These are phyloP conservation scores for Ptilodon capucinus DNA, from an alignment of 2,888 invertebrate genomes.

Conservation along the genomic window DNA sequence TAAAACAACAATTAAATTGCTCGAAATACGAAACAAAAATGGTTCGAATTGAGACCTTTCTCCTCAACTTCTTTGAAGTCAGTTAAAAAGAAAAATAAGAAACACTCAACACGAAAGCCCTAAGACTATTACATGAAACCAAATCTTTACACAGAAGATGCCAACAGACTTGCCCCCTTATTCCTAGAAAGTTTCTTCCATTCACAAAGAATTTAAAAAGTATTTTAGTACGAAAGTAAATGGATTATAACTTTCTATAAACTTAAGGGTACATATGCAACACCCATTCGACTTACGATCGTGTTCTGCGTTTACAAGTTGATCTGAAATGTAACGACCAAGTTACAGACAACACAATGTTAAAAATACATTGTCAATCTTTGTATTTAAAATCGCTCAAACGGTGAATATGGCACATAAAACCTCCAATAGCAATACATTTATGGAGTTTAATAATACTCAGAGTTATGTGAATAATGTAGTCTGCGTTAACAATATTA, in stretches of 20 bases:
- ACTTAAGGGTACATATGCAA: too few relatives aligned
- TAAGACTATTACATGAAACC: not conserved
- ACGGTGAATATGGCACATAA: not conserved
- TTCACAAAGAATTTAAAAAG: too few relatives aligned
- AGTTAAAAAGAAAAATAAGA: too few relatives aligned
- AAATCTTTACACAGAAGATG: slow-evolving; percentile 1
- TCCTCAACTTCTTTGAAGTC: too few relatives aligned
- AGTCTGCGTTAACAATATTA: too few relatives aligned
- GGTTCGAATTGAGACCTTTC: too few relatives aligned
- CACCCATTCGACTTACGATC: slow-evolving; percentile 64
- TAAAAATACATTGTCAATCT: not conserved
- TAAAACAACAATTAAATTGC: too few relatives aligned
- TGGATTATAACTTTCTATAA: too few relatives aligned
- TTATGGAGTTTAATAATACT: slow-evolving; percentile 1
- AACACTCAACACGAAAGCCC: not conserved
- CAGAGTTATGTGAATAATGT: too few relatives aligned
- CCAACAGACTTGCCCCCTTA: not conserved
- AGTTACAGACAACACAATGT: not conserved
- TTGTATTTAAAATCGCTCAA: not conserved
- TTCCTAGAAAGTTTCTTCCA: too few relatives aligned
- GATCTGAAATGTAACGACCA: slow-evolving; percentile 56
- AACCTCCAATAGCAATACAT: not conserved
- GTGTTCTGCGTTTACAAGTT: slow-evolving; percentile 65
- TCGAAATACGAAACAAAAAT: too few relatives aligned
- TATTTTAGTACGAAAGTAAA: too few relatives aligned